These are phyloP conservation scores for Zele albiditarsus DNA, from an alignment of 2,888 invertebrate genomes.

Conservation along the genomic window DNA sequence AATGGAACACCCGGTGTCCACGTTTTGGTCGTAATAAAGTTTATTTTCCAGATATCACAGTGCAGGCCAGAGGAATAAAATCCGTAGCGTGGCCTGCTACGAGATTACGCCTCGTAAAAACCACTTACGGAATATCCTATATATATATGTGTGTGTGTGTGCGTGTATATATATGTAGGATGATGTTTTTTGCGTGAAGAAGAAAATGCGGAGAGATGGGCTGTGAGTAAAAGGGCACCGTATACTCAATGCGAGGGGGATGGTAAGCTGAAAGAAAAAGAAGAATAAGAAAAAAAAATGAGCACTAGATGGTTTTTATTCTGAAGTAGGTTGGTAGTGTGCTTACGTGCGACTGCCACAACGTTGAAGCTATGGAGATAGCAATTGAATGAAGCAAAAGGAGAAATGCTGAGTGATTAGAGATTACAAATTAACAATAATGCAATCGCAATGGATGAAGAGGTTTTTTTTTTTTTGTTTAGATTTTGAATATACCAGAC, in stretches of 20 bases:
- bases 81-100: slow-evolving; percentile 39
- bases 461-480: no score
- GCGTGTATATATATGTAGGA: slow-evolving; percentile 14
- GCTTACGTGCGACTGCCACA: slow-evolving; percentile 4
- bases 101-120: slow-evolving; percentile 50
- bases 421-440: background rate
- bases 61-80: slow-evolving; percentile 40
- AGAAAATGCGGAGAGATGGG: slow-evolving; percentile 19
- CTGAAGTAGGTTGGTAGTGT: slow-evolving; percentile 40
- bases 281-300: background rate
- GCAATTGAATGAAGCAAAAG: slow-evolving; percentile 38
- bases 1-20: slow-evolving; percentile 24
- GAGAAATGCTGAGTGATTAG: slow-evolving; percentile 31
- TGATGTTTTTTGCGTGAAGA: slow-evolving; percentile 36
- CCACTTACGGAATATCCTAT: slow-evolving; percentile 40
- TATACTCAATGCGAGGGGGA: background rate
- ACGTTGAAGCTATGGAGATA: slow-evolving; percentile 33
- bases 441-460: no score
- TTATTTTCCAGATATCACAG: slow-evolving; percentile 46
- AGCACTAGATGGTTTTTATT: slow-evolving; percentile 38
- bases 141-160: background rate
- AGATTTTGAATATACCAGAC: no score
- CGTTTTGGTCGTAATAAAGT: slow-evolving; percentile 44
- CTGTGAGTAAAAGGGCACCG: slow-evolving; percentile 9
- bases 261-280: slow-evolving; percentile 21